A percentile compares a stretch with the other conserved stretches of the same genome.
Conservation (phyloP, 2,797 vertebrate genomes). For the Philypnodon macrostomus region DNA sequence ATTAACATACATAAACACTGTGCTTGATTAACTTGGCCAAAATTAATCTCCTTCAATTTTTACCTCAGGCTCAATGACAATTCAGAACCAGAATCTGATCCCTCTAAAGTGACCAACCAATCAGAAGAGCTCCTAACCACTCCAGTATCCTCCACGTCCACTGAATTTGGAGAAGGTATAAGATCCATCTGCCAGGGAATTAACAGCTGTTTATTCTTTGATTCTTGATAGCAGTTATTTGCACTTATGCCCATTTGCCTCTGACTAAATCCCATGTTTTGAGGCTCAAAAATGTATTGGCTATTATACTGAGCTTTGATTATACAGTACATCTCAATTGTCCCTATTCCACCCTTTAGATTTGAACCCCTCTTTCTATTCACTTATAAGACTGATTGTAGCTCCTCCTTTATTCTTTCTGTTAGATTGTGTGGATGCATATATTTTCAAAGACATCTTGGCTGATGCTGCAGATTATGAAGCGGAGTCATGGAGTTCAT, state of each 20-base stretch:
- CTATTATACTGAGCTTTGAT: too few species aligned
- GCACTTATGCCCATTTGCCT: too few species aligned
- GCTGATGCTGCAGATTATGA: slow-evolving; percentile 83
- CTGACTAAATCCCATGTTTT: too few species aligned
- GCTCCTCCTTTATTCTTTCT: not conserved
- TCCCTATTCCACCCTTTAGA: not conserved
- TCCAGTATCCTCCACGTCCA: slow-evolving; percentile 80
- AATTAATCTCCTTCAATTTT: not conserved
- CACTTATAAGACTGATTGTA: too few species aligned
- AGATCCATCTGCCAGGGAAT: too few species aligned
- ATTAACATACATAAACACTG: not conserved
- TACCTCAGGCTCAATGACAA: slow-evolving; percentile 73
- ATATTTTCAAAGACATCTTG: slow-evolving; percentile 78
- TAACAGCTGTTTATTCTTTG: too few species aligned
- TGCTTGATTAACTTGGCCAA: not conserved
- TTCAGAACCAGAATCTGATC: slow-evolving; percentile 81
- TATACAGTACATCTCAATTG: too few species aligned
- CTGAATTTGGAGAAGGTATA: slow-evolving; percentile 87
- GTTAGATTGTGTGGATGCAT: slow-evolving; percentile 83
- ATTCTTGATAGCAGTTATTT: too few species aligned
- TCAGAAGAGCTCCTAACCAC: slow-evolving; percentile 84
- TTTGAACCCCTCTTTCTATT: too few species aligned
- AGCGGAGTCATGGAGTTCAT: slow-evolving; percentile 91
- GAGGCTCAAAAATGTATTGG: too few species aligned
- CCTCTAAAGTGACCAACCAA: slow-evolving; percentile 72